These are phyloP conservation scores for Styela clava DNA, from an alignment of 23 tunicate species.

Conservation along the genomic window DNA sequence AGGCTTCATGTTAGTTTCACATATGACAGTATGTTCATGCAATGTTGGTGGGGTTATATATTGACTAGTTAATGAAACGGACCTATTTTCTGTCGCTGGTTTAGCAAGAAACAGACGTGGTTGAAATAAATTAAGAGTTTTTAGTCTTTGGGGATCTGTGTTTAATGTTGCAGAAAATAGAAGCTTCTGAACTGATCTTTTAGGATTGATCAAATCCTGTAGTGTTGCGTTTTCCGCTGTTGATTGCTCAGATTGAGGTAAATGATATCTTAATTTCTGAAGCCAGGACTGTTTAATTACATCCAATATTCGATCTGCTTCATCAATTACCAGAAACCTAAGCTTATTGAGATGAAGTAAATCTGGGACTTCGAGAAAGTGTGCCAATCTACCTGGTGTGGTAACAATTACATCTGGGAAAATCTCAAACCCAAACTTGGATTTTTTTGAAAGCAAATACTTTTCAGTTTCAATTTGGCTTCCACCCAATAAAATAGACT, in stretches of 20 bases:
- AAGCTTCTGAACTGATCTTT: slow-evolving; percentile 49
- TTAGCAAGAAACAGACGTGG: slow-evolving; percentile 60
- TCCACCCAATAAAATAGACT: slow-evolving; percentile 29
- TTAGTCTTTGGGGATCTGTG: slow-evolving; percentile 72
- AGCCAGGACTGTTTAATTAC: slow-evolving; percentile 65
- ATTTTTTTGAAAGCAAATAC: slow-evolving; percentile 1
- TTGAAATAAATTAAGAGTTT: slow-evolving; percentile 68
- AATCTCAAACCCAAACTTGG: slow-evolving; percentile 1
- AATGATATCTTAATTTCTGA: not conserved
- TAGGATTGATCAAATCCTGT: not conserved
- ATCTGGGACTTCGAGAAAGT: slow-evolving; percentile 31
- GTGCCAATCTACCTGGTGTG: slow-evolving; percentile 70
- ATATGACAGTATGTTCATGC: not conserved
- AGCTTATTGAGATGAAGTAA: slow-evolving; percentile 31
- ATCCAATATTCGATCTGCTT: slow-evolving; percentile 74
- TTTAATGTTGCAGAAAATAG: slow-evolving; percentile 86
- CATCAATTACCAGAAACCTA: slow-evolving; percentile 88
- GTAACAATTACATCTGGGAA: slow-evolving; percentile 59
- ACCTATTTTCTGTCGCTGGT: not conserved
- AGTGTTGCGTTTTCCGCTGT: not conserved
- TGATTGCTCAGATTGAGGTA: not conserved
- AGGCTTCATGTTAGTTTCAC: slow-evolving; percentile 2
- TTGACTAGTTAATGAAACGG: not conserved
- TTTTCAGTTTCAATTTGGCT: slow-evolving; percentile 20
- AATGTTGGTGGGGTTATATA: not conserved